phyloP scores from a whole-genome alignment of 2,113 vertebrate genomes.

The Sceloporus tristichus region DNA sequence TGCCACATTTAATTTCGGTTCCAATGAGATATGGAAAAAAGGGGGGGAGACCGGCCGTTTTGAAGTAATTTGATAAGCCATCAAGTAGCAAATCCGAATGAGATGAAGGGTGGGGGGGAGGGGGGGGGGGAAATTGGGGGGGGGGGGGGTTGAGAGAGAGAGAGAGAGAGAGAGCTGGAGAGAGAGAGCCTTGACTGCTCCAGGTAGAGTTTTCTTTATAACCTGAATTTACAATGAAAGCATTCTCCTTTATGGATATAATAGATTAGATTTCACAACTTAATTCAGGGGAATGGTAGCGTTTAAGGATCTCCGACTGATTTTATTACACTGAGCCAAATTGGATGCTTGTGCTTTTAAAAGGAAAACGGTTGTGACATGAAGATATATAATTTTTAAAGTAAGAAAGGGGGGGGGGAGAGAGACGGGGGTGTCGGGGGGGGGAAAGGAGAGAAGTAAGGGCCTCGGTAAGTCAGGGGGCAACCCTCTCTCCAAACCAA shows the following conservation, averaged over 20 bases:
- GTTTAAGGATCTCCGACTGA: constrained; percentile 72
- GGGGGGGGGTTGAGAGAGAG: neutral
- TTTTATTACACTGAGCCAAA: constrained; percentile 76
- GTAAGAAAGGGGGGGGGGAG: constrained; percentile 30
- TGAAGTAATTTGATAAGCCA: constrained; percentile 70
- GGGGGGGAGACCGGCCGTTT: constrained; percentile 54
- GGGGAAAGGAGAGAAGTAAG: no score
- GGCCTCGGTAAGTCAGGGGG: no score
- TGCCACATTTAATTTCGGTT: constrained; percentile 65
- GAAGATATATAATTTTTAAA: constrained; percentile 72
- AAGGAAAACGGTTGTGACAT: constrained; percentile 73
- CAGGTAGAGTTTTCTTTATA: constrained; percentile 69
- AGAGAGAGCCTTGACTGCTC: constrained; percentile 34
- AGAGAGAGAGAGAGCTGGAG: no score
- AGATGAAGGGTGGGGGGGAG: constrained; percentile 23
- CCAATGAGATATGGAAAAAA: constrained; percentile 42
- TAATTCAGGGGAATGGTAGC: constrained; percentile 71
- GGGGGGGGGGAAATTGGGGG: neutral
- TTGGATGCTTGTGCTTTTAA: constrained; percentile 79
- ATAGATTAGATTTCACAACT: constrained; percentile 78
- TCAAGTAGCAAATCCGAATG: constrained; percentile 60
- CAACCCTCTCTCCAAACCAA: no score
- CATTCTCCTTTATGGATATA: constrained; percentile 74
- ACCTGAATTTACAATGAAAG: constrained; percentile 73
- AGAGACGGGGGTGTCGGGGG: neutral